Base-by-base conservation (phyloP, 1,140 invertebrate genomes). In the Holcopasites calliopsidis region DNA sequence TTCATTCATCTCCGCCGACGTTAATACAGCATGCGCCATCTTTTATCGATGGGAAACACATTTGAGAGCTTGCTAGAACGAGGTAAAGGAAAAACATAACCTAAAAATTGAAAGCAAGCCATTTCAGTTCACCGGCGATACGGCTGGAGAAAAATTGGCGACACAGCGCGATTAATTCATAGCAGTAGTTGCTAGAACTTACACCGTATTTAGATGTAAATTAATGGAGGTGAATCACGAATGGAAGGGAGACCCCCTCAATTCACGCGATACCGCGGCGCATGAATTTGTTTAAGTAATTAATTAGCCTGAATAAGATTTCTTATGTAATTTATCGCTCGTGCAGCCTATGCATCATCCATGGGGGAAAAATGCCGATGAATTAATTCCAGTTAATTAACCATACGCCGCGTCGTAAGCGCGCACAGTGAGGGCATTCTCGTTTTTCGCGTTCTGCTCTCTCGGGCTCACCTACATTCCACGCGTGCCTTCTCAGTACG, bases 341-440 rank as follows among this genome's bases (percentile, higher is more conserved):
- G 8, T 31, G 1, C 21, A 13, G 40, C 49, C 61, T 6, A 65
- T 73, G 61, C 38, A 55, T 74, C 61, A 74, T 73, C 31, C 16
- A 1, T 11, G 6, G 0, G 1, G 28, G 8, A 55, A 55, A 74
- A 74, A 33, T 13, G 2, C 26, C 2, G 13, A 66, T 74, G 61
- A 74, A 74, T 74, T 74, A 66, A 74, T 74, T 66, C 61, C 28
- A 66, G 28, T 66, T 74, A 66, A 74, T 74, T 74, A 55, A 74
- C 28, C 21, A 16, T n/a, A n/a, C 50, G 10, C 44, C 49, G 60
- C 18, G n/a, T n/a, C 54, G 21, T 35, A 52, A 64, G 52, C 5
- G 40, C 3, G 70, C n/a, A 38, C n/a, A n/a, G n/a, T n/a, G n/a
- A n/a, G n/a, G n/a, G n/a, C 26, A 2, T 13, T 26, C 8, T 8